These are phyloP conservation scores for Aplocera efformata DNA, from an alignment of 2,888 invertebrate species.

Conservation along the genomic window DNA sequence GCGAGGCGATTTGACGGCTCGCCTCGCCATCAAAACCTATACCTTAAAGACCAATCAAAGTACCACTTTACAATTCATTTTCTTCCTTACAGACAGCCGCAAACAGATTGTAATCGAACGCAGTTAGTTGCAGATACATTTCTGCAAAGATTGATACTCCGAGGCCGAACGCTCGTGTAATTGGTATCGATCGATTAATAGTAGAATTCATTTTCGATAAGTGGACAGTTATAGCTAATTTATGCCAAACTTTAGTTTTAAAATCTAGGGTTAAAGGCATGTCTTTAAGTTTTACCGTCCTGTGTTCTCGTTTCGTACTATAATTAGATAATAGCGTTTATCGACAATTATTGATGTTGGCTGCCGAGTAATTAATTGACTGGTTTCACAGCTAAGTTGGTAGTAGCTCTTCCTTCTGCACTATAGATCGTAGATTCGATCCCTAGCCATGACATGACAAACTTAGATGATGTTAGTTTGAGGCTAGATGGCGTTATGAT, in stretches of 20 bases:
- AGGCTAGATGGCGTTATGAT: too few relatives aligned
- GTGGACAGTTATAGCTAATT: slow-evolving; percentile 45
- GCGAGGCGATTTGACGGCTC: slow-evolving; percentile 39
- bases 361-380: too few relatives aligned
- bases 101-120: slow-evolving; percentile 66
- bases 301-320: too few relatives aligned
- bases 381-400: too few relatives aligned
- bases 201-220: slow-evolving; percentile 72
- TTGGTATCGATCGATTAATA: slow-evolving; percentile 74
- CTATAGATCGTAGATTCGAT: too few relatives aligned
- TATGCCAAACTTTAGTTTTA: neutral
- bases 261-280: too few relatives aligned
- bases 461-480: too few relatives aligned
- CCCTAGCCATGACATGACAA: too few relatives aligned
- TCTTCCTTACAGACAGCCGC: slow-evolving; percentile 54
- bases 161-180: slow-evolving; percentile 69
- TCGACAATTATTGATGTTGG: too few relatives aligned
- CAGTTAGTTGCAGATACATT: slow-evolving; percentile 44
- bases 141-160: slow-evolving; percentile 52
- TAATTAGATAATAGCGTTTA: too few relatives aligned
- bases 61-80: slow-evolving; percentile 54
- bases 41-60: slow-evolving; percentile 51
- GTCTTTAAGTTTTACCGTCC: too few relatives aligned
- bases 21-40: slow-evolving; percentile 42
- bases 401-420: too few relatives aligned